Conservation (phyloP, 2,113 vertebrate genomes). For the Spermophilus dauricus region DNA sequence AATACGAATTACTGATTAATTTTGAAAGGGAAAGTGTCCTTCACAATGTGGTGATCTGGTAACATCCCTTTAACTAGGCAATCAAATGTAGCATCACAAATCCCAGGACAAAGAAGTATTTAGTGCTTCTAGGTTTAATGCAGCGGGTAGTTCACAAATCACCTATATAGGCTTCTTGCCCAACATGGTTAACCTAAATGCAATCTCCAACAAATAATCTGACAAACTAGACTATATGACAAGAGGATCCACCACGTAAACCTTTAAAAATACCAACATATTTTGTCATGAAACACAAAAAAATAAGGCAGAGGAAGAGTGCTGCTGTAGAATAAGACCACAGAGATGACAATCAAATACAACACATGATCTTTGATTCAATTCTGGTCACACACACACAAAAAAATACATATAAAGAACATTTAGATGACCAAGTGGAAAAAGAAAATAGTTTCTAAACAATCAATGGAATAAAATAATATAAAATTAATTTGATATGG, state of each 20-base stretch:
- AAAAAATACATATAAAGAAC: background rate
- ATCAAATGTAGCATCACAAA: background rate
- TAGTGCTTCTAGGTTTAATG: background rate
- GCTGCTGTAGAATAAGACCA: background rate
- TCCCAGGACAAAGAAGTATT: background rate
- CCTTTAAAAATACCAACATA: conserved; percentile 8
- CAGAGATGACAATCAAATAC: background rate
- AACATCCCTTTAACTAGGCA: background rate
- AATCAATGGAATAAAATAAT: conserved; percentile 16
- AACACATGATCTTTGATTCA: background rate
- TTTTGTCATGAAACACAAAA: conserved; percentile 39
- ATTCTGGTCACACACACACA: background rate
- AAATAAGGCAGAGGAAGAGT: background rate
- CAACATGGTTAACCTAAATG: background rate
- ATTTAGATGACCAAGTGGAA: background rate
- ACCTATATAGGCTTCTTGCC: background rate
- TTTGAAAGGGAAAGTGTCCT: conserved; percentile 15
- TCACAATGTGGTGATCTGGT: background rate
- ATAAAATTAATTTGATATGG: background rate
- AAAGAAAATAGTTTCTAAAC: background rate
- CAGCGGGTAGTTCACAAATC: background rate
- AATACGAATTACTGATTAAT: background rate
- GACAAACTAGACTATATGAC: background rate
- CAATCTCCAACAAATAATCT: background rate
- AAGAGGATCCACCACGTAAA: background rate